phyloP scores from a whole-genome alignment of 2,888 invertebrate species.

The Tipula lateralis region DNA sequence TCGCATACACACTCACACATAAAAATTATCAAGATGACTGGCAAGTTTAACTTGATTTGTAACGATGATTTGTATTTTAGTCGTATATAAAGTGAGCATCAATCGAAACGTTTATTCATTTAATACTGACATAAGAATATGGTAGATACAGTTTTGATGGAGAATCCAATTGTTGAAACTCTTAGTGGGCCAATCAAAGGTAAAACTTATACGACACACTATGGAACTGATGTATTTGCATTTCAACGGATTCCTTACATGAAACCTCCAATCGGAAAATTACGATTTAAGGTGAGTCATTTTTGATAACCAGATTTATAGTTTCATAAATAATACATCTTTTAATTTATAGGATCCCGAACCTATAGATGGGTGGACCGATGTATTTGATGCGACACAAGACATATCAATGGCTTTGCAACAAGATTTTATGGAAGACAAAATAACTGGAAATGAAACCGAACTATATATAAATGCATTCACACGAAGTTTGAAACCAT shows the following conservation, averaged over 20 bases:
- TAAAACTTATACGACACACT: background rate
- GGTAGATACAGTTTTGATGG: too few species aligned
- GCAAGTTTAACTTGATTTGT: too few species aligned
- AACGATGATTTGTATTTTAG: too few species aligned
- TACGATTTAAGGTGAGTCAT: background rate
- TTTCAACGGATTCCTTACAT: background rate
- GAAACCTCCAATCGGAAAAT: too few species aligned
- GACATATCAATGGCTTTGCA: background rate
- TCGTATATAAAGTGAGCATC: too few species aligned
- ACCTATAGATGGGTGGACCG: too few species aligned
- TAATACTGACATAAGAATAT: too few species aligned
- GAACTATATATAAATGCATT: conserved; percentile 51
- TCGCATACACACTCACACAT: too few species aligned
- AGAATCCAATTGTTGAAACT: background rate
- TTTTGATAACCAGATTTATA: background rate
- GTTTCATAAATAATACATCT: background rate
- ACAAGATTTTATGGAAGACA: background rate
- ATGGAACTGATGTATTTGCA: background rate
- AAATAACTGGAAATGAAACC: conserved; percentile 50
- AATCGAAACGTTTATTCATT: too few species aligned
- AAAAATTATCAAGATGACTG: too few species aligned
- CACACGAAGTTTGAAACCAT: conserved; percentile 35
- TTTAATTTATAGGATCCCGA: conserved; percentile 45
- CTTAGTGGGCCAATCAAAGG: background rate
- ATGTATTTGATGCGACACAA: too few species aligned